A percentile compares a stretch with the other conserved stretches of the same genome.
Conservation (phyloP, 2,888 invertebrate genomes). For the Mantis religiosa region DNA sequence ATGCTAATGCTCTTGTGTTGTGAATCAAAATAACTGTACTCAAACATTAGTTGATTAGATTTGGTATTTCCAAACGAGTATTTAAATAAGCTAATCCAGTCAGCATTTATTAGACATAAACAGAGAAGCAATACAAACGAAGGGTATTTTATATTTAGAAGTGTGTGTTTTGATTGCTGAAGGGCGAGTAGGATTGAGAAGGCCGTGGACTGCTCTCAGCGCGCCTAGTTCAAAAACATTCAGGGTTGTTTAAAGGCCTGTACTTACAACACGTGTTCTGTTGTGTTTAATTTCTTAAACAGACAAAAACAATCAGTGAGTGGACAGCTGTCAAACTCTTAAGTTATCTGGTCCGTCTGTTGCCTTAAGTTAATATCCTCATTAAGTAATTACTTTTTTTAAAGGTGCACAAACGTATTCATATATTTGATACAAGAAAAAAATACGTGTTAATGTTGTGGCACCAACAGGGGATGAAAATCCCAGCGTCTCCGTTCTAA, state of each 20-base stretch:
- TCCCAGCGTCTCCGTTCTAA: conserved; percentile 25
- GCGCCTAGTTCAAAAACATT: background rate
- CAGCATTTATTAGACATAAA: background rate
- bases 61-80: background rate
- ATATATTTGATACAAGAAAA: background rate
- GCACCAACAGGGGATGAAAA: background rate
- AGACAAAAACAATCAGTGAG: background rate
- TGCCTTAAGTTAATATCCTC: background rate
- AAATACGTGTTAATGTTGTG: background rate
- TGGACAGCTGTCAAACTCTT: background rate
- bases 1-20: background rate
- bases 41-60: background rate
- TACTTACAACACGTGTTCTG: background rate
- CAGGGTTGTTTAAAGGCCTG: background rate
- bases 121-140: background rate
- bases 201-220: background rate
- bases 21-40: background rate
- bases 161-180: background rate
- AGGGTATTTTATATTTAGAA: background rate
- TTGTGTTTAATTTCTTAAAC: background rate
- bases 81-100: background rate
- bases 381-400: background rate
- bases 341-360: background rate
- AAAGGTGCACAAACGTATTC: background rate
- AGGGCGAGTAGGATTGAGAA: background rate